These are phyloP conservation scores for Laothoe populi DNA, from an alignment of 2,888 invertebrate species.

Conservation along the genomic window DNA sequence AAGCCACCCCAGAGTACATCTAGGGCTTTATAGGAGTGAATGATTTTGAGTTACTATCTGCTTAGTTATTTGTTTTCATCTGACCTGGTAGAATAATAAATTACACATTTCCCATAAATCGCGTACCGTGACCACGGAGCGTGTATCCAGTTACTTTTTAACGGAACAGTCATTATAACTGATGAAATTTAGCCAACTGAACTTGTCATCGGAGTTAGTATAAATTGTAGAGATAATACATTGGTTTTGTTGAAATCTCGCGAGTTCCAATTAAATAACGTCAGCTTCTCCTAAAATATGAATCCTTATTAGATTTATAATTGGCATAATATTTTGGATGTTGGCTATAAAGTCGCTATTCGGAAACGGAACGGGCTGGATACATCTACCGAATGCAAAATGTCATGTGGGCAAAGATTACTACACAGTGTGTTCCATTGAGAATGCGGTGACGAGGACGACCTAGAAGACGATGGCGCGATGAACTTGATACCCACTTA, in stretches of 20 bases:
- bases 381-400: no score
- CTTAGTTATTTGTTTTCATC: not conserved
- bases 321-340: not conserved
- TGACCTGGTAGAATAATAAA: not conserved
- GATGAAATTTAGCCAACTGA: not conserved
- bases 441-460: no score
- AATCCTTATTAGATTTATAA: not conserved
- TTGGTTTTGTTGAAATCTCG: not conserved
- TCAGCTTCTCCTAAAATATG: not conserved
- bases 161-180: not conserved
- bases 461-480: no score
- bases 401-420: no score
- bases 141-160: not conserved
- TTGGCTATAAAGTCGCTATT: no score
- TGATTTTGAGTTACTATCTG: not conserved
- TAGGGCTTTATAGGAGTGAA: not conserved
- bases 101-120: not conserved
- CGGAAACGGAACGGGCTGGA: no score
- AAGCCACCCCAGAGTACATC: no score
- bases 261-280: not conserved
- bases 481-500: no score
- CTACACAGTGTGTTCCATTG: no score
- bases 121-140: not conserved
- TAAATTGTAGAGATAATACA: not conserved
- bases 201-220: not conserved